These are phyloP conservation scores for Stylophora pistillata DNA, from an alignment of 64 coral and sea anemone genomes.

Conservation along the genomic window DNA sequence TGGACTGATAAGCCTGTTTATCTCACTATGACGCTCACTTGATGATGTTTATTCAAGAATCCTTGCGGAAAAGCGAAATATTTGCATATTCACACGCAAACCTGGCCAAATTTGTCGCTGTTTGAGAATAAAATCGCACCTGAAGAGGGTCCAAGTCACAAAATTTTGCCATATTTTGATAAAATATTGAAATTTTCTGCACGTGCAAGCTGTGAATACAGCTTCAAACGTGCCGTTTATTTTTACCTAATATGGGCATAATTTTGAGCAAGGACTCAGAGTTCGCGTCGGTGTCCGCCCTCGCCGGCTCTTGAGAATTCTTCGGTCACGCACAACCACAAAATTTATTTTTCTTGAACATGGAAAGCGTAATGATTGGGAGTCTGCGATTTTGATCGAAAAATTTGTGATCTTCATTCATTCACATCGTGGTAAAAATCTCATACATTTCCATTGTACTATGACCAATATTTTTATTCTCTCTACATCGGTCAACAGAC, in stretches of 20 bases:
- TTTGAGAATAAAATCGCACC: neutral
- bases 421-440: no score
- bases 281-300: no score
- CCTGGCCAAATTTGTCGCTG: neutral
- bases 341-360: no score
- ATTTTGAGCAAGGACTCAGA: neutral
- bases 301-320: no score
- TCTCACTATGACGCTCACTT: neutral
- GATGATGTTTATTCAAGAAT: neutral
- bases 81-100: constrained; percentile 10
- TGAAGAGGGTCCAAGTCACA: neutral
- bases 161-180: neutral
- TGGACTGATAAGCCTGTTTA: neutral
- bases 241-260: neutral
- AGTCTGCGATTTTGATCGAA: no score
- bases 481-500: no score
- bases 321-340: no score
- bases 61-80: neutral
- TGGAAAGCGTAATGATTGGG: no score
- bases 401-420: no score
- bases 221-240: neutral
- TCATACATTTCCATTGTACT: no score
- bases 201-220: neutral
- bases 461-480: no score
- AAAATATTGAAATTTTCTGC: neutral